phyloP scores from a whole-genome alignment of 2,797 vertebrate species.

The Steatocranus sp. region DNA sequence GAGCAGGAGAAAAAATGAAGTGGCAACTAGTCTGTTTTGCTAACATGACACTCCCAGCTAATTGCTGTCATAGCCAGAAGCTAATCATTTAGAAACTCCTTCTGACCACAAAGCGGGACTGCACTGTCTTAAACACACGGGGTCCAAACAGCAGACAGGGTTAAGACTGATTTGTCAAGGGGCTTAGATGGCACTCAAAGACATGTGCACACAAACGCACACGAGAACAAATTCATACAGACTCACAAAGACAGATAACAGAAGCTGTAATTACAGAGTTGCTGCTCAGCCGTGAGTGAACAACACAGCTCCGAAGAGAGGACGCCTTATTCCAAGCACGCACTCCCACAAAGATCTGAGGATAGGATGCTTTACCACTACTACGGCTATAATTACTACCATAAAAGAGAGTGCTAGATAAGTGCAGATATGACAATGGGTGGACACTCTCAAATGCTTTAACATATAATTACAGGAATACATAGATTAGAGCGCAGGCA shows the following conservation, averaged over 20 bases:
- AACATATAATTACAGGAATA: conserved; percentile 37
- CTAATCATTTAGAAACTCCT: conserved; percentile 16
- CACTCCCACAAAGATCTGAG: conserved; percentile 14
- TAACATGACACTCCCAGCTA: conserved; percentile 13
- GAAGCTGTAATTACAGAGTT: conserved; percentile 49
- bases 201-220: background rate
- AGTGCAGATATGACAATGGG: conserved; percentile 10
- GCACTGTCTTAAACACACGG: background rate
- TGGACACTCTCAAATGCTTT: conserved; percentile 9
- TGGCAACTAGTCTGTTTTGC: background rate
- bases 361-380: conserved; percentile 13
- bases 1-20: conserved; percentile 6
- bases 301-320: conserved; percentile 9
- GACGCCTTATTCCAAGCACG: conserved; percentile 12
- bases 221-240: conserved; percentile 3
- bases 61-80: conserved; percentile 18
- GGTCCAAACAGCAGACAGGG: conserved; percentile 1
- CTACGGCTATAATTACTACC: conserved; percentile 39
- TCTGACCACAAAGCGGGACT: conserved; percentile 9
- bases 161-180: conserved; percentile 30
- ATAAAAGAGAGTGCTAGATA: conserved; percentile 16
- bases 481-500: conserved; percentile 14
- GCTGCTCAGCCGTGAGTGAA: conserved; percentile 39
- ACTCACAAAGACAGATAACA: conserved; percentile 40
- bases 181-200: background rate